Evolutionary conservation across 2,888 invertebrate genomes (phyloP), one percentile per base, ranked within the genome.

Genomic region (Leptinotarsa rubiginosa): DNA sequence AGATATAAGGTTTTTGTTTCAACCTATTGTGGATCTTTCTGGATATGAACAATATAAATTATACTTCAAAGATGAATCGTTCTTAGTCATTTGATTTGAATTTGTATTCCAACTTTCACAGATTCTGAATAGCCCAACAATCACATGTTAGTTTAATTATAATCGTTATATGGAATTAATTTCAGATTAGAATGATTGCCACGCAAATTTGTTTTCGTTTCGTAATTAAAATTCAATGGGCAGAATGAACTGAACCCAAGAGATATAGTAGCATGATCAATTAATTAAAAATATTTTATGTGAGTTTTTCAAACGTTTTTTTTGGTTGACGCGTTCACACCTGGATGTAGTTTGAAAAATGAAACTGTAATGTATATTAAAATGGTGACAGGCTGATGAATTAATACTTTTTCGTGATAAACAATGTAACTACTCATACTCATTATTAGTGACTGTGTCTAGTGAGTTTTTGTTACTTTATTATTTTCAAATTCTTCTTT

Each of bases 141-240:
- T 56, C 20, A 22, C 7, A 12, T 56, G 56, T n/a, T 56, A 56
- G 7, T n/a, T 62, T 62, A 62, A 25, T 31, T 62, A 56, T 15
- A 22, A 18, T 13, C 13, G 13, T 18, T 18, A 18, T 12, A 56
- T 22, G 20, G 15, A 16, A 56, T 10, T 56, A 56, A 31, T 31
- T 31, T n/a, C 62, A 41, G 10, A 41, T 62, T 4, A n/a, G 31
- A 62, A 62, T 16, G 31, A 25, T 31, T 62, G n/a, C 31, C 74
- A 74, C 68, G 74, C 74, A 68, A 74, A 68, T 68, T 52, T 74
- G 74, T 74, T 74, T 74, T 74, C 68, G 64, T 74, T 70, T 64
- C 47, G 56, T 68, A 74, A 71, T 68, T 70, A 62, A 62, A 54
- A 67, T 67, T 74, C 74, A 68, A 50, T 59, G 62, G 67, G 56